These are phyloP conservation scores for Erythrolamprus reginae DNA, from an alignment of 2,113 vertebrate species.

Conservation along the genomic window DNA sequence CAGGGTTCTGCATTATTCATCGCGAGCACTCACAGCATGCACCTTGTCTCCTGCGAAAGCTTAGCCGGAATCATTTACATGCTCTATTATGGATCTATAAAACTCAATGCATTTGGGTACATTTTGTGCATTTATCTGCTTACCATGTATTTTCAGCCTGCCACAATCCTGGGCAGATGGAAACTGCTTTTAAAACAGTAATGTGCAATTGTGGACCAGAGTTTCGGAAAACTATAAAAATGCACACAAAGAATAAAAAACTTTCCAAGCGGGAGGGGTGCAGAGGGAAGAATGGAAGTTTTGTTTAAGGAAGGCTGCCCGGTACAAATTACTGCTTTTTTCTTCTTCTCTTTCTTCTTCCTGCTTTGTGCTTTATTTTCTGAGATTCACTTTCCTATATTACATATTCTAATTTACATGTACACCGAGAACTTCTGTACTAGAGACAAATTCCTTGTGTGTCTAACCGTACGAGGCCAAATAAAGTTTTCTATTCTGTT, in stretches of 20 bases:
- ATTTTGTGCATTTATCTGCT: conserved; percentile 71
- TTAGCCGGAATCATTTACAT: conserved; percentile 77
- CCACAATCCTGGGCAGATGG: conserved; percentile 51
- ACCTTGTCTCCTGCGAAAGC: conserved; percentile 69
- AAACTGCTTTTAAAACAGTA: conserved; percentile 71
- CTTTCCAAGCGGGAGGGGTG: background rate
- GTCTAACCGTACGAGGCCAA: background rate
- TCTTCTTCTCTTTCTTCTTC: conserved; percentile 4
- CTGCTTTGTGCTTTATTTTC: conserved; percentile 38
- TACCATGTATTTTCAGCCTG: conserved; percentile 59
- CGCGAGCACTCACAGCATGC: conserved; percentile 73
- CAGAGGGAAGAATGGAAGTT: conserved; percentile 54
- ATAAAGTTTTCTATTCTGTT: background rate
- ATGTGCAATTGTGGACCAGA: conserved; percentile 57
- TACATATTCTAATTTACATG: background rate
- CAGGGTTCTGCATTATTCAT: conserved; percentile 80
- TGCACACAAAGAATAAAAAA: conserved; percentile 61
- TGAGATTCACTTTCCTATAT: background rate
- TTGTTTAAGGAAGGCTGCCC: conserved; percentile 59
- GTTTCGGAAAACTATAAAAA: conserved; percentile 55
- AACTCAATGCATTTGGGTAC: conserved; percentile 67
- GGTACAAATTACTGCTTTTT: background rate
- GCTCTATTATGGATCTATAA: conserved; percentile 73
- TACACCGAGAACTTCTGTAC: background rate
- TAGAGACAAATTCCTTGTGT: background rate